Evolutionary conservation across 2,113 vertebrate genomes (phyloP), one percentile per base, ranked within the genome.

Genomic region (Pseudolaguvia tuberculata): DNA sequence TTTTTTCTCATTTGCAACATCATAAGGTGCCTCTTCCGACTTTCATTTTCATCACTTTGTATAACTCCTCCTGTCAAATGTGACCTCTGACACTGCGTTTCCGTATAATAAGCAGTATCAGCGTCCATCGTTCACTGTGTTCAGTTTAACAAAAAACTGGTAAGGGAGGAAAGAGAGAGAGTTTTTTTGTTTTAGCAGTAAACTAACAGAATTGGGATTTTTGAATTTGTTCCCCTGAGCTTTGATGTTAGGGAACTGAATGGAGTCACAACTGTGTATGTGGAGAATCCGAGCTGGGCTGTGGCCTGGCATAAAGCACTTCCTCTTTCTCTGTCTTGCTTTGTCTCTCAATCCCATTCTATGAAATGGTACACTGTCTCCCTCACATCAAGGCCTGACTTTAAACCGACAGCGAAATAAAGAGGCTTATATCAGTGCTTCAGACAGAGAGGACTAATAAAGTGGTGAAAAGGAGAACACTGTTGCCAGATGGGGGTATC

Each of bases 241-340:
- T 72, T 81, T 78, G 69, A 75, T 78, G 72, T 70, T 78, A 65
- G 68, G 72, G 62, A 75, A 76, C 47, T 72, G 53, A 81, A 78
- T 78, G n/a, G 35, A 53, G 58, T 52, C 67, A 9, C 76, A 70
- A 72, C 66, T 78, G 48, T 39, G 50, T 47, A 20, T 27, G 17
- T 21, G n/a, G 68, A 73, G 63, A 68, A 61, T 68, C 53, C 35
- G 29, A 57, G 48, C 55, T 15, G 27, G 59, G 70, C 66, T 76
- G 27, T 65, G 56, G 35, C 25, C 63, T 78, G 62, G 62, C 63
- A 52, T 39, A 5, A 68, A 25, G 15, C 42, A 25, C 61, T 73
- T 35, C 29, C 55, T 18, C 66, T 73, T 39, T 69, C 56, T 35
- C 29, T 62, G 15, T 56, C 53, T 29, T 45, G 29, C 58, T 70